A percentile compares a stretch with the other conserved stretches of the same genome.
Conservation (phyloP, 2,888 invertebrate species). For the Hydrotaea cyrtoneurina region DNA sequence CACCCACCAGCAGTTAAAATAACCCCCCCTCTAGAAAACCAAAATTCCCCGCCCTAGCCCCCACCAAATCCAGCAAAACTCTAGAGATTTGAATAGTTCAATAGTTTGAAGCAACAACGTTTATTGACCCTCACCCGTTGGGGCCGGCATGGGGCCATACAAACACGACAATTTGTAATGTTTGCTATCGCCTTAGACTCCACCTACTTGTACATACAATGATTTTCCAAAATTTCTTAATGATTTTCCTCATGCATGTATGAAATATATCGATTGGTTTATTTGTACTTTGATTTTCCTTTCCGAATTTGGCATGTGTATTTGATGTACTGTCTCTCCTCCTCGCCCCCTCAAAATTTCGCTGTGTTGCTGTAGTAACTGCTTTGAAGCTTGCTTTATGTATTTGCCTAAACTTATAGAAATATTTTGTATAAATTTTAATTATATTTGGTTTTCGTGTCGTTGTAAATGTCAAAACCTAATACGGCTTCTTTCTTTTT, state of each 20-base stretch:
- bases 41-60: neutral
- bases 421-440: too few relatives aligned
- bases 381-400: slow-evolving; percentile 25
- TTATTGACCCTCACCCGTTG: neutral
- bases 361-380: neutral
- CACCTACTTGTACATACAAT: slow-evolving; percentile 19
- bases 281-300: neutral
- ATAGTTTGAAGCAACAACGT: neutral
- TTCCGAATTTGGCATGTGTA: slow-evolving; percentile 11
- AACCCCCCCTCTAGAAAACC: neutral
- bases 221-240: slow-evolving; percentile 4
- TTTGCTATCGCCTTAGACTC: neutral
- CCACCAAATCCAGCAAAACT: neutral
- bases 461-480: neutral
- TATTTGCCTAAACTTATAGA: neutral
- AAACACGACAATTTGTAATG: neutral
- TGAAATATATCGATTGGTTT: neutral
- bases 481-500: slow-evolving; percentile 10
- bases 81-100: slow-evolving; percentile 2
- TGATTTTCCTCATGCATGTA: neutral
- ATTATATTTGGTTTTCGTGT: too few relatives aligned
- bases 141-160: neutral
- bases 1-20: neutral
- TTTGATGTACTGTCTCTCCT: neutral
- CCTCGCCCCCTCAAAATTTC: neutral